Conservation (phyloP, 92 coral and sea anemone species). For the Virgularia gustaviana region DNA sequence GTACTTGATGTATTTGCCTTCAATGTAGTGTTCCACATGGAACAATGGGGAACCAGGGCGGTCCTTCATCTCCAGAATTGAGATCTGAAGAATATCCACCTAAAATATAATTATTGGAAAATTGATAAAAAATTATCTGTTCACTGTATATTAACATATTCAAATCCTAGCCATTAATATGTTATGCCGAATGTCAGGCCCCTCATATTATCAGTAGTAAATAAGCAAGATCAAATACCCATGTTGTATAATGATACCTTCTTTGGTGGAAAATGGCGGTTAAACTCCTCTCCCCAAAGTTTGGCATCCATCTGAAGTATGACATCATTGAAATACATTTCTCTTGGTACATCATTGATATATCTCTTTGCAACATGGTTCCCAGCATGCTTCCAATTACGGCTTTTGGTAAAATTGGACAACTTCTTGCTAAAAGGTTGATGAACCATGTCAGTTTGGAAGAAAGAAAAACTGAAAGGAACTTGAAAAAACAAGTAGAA, state of each 20-base stretch:
- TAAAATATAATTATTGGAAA: constrained; percentile 4
- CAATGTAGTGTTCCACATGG: constrained; percentile 91
- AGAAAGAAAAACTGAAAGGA: constrained; percentile 1
- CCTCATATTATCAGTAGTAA: no score
- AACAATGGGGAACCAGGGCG: constrained; percentile 76
- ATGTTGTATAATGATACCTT: constrained; percentile 61
- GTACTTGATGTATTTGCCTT: constrained; percentile 94
- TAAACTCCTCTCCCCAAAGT: constrained; percentile 98
- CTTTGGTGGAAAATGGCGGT: constrained; percentile 89
- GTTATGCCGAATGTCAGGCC: no score
- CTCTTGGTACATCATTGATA: constrained; percentile 74
- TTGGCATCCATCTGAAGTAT: constrained; percentile 98
- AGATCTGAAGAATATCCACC: constrained; percentile 96
- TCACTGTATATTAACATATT: no score
- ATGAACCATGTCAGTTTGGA: no score
- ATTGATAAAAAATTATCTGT: no score
- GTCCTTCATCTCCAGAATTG: constrained; percentile 80
- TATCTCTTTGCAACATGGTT: constrained; percentile 89
- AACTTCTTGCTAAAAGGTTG: constrained; percentile 88
- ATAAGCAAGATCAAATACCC: neutral
- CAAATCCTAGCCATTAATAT: no score
- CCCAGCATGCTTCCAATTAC: constrained; percentile 95
- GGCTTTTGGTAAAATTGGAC: constrained; percentile 87
- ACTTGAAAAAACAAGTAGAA: no score
- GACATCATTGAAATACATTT: constrained; percentile 86